Percentiles rank a stretch among this genome's conserved stretches.
Evolutionary conservation across 2,888 invertebrate genomes (phyloP).

Genomic region (Teleiodes luculella): DNA sequence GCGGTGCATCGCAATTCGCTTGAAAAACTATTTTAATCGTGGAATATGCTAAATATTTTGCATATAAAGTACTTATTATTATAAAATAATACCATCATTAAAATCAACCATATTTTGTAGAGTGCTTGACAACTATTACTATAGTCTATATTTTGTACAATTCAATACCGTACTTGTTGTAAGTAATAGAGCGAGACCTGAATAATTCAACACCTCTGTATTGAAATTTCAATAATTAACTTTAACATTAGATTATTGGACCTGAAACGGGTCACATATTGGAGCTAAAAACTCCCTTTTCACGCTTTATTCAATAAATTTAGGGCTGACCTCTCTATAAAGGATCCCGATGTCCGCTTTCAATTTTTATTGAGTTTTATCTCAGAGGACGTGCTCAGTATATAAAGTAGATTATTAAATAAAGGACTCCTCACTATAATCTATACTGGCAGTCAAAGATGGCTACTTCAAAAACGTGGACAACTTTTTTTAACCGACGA

Average conservation of each 20-base stretch:
- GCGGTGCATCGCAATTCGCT: no score
- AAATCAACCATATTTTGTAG: no score
- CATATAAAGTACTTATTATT: no score
- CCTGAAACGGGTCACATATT: background rate
- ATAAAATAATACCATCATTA: no score
- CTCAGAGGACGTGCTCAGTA: conserved; percentile 13
- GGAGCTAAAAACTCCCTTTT: background rate
- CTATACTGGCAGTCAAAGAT: background rate
- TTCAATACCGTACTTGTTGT: no score
- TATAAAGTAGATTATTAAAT: conserved; percentile 2
- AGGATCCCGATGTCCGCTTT: conserved; percentile 23
- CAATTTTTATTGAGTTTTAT: conserved; percentile 30
- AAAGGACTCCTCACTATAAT: background rate
- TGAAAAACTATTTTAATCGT: no score
- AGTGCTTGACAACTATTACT: no score
- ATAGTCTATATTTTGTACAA: no score
- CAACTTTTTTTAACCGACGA: no score
- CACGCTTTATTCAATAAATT: conserved; percentile 9
- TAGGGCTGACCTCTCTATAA: conserved; percentile 11
- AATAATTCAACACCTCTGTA: background rate
- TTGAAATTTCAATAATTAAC: background rate
- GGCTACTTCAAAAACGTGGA: no score
- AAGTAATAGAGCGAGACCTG: no score
- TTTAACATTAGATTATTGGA: background rate
- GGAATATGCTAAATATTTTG: no score